phyloP scores from a whole-genome alignment of 2,888 invertebrate genomes.

The Sarcophaga variegata region DNA sequence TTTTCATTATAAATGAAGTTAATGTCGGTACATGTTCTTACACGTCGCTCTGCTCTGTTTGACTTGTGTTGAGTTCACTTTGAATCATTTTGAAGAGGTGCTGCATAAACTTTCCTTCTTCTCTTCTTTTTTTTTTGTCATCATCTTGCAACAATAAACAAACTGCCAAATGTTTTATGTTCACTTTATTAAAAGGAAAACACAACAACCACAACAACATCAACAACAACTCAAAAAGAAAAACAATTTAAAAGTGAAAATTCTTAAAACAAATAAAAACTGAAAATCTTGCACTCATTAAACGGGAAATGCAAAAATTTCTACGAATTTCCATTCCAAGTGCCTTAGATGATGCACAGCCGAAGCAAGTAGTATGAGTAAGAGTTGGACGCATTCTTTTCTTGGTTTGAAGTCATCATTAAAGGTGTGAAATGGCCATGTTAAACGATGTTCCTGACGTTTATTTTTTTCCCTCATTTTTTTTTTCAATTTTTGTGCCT shows the following conservation, averaged over 20 bases:
- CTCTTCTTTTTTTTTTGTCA: background rate
- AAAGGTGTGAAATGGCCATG: constrained; percentile 67
- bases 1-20: constrained; percentile 21
- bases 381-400: too few species aligned
- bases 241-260: constrained; percentile 1
- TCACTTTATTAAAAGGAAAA: constrained; percentile 30
- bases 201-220: too few species aligned
- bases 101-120: background rate
- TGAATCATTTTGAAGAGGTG: constrained; percentile 50
- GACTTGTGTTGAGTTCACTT: constrained; percentile 27
- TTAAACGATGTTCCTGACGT: constrained; percentile 52
- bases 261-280: background rate
- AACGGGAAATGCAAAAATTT: constrained; percentile 61
- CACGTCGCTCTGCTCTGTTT: constrained; percentile 63
- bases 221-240: background rate
- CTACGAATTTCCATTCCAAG: constrained; percentile 50
- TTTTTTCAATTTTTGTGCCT: constrained; percentile 13
- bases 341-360: too few species aligned
- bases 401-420: constrained; percentile 40
- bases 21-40: constrained; percentile 42
- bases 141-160: constrained; percentile 17
- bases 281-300: constrained; percentile 63
- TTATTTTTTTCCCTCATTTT: constrained; percentile 27
- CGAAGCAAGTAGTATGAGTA: too few species aligned
- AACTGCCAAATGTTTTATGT: constrained; percentile 63